Conservation (phyloP, 1,140 invertebrate genomes). For the Lepidotrigona ventralis region DNA sequence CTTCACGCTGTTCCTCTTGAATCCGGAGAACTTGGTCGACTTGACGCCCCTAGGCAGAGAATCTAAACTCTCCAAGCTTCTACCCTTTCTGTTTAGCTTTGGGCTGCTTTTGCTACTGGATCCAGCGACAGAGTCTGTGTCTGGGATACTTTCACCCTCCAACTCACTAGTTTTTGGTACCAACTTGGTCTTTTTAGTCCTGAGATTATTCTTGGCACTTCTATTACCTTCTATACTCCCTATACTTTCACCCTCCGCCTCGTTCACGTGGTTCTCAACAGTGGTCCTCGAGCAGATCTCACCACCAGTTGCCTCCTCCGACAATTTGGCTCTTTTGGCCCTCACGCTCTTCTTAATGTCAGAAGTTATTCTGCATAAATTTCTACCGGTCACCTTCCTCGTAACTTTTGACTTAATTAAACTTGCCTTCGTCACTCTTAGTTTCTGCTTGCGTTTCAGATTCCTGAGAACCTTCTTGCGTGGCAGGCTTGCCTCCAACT, state of each 20-base stretch:
- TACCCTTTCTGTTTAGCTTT: conserved; percentile 65
- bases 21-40: conserved; percentile 45
- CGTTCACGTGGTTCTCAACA: conserved; percentile 49
- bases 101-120: conserved; percentile 63
- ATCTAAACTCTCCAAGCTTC: conserved; percentile 47
- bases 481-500: conserved; percentile 75
- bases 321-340: conserved; percentile 57
- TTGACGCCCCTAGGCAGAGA: conserved; percentile 60
- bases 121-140: conserved; percentile 39
- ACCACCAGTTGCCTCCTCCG: conserved; percentile 33
- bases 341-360: conserved; percentile 68
- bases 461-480: conserved; percentile 74
- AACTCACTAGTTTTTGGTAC: conserved; percentile 35
- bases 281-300: conserved; percentile 1
- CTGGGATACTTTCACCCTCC: conserved; percentile 54
- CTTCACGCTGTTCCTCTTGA: conserved; percentile 50
- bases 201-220: conserved; percentile 73
- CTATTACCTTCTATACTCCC: conserved; percentile 54
- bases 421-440: conserved; percentile 69
- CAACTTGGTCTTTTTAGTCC: conserved; percentile 70
- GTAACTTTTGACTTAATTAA: conserved; percentile 74
- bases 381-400: conserved; percentile 73
- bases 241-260: conserved; percentile 59
- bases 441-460: conserved; percentile 74
- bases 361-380: conserved; percentile 68